Evolutionary conservation across 2,888 invertebrate species (phyloP).

Genomic region (Griposia aprilina): DNA sequence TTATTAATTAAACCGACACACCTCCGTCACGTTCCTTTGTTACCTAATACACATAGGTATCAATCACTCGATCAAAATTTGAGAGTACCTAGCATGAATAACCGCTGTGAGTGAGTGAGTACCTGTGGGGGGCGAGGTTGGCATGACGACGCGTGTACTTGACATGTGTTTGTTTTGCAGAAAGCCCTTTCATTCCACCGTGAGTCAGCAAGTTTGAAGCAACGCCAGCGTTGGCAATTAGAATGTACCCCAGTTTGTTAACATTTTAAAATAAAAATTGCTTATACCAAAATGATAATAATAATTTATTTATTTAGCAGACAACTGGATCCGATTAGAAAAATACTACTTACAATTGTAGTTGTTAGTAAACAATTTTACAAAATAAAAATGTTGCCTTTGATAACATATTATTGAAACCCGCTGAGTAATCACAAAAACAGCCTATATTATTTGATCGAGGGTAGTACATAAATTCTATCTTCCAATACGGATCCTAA

Average conservation of each 20-base stretch:
- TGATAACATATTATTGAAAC: background rate
- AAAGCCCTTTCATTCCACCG: conserved; percentile 50
- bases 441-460: background rate
- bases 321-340: too few species aligned
- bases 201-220: conserved; percentile 48
- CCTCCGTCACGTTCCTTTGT: conserved; percentile 35
- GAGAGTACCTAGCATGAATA: conserved; percentile 32
- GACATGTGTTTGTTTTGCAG: conserved; percentile 60
- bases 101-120: conserved; percentile 23
- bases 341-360: too few species aligned
- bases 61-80: conserved; percentile 60
- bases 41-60: conserved; percentile 51
- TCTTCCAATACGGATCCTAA: background rate
- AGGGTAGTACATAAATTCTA: background rate
- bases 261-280: conserved; percentile 11
- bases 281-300: background rate
- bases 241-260: conserved; percentile 17
- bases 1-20: conserved; percentile 25
- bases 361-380: too few species aligned
- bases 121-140: conserved; percentile 12
- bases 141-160: conserved; percentile 60
- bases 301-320: too few species aligned
- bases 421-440: background rate
- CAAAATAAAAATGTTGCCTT: background rate
- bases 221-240: conserved; percentile 20